A percentile compares a stretch with the other conserved stretches of the same genome.
These are phyloP conservation scores for Dendrolimus punctatus DNA, from an alignment of 1,140 invertebrate species.

Conservation along the genomic window DNA sequence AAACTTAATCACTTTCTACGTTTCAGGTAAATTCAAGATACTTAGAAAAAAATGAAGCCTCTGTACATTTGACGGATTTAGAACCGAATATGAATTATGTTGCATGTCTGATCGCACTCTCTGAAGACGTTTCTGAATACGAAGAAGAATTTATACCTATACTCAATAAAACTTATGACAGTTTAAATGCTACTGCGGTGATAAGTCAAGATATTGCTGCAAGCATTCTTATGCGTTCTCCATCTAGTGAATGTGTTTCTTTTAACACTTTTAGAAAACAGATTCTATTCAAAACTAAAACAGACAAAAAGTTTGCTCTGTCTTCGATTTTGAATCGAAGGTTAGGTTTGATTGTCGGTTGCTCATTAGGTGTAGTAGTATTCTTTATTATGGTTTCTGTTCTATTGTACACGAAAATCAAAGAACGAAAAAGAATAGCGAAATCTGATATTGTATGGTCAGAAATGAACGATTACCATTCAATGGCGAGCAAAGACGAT, in stretches of 20 bases:
- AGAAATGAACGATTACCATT: constrained; percentile 65
- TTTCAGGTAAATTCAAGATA: constrained; percentile 54
- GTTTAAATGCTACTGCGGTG: constrained; percentile 32
- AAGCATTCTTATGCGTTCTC: constrained; percentile 41
- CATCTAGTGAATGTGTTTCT: constrained; percentile 55
- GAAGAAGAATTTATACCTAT: constrained; percentile 26
- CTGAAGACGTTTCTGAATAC: constrained; percentile 36
- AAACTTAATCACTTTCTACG: constrained; percentile 2
- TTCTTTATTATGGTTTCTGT: constrained; percentile 65
- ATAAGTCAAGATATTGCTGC: constrained; percentile 43
- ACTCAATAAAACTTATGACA: constrained; percentile 31
- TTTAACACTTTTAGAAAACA: constrained; percentile 52
- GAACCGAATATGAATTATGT: constrained; percentile 48
- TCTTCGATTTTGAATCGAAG: constrained; percentile 52
- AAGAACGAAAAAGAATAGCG: constrained; percentile 61
- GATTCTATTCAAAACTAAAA: constrained; percentile 31
- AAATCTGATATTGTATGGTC: constrained; percentile 63
- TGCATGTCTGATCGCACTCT: constrained; percentile 48
- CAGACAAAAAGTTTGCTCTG: constrained; percentile 43
- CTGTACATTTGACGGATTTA: constrained; percentile 40
- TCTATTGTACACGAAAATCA: constrained; percentile 62
- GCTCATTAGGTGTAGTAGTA: constrained; percentile 56
- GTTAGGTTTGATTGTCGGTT: constrained; percentile 60
- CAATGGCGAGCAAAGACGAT: constrained; percentile 64
- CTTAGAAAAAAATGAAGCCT: constrained; percentile 47